Conservation (phyloP, 2,888 invertebrate species). For the Brenthis ino region DNA sequence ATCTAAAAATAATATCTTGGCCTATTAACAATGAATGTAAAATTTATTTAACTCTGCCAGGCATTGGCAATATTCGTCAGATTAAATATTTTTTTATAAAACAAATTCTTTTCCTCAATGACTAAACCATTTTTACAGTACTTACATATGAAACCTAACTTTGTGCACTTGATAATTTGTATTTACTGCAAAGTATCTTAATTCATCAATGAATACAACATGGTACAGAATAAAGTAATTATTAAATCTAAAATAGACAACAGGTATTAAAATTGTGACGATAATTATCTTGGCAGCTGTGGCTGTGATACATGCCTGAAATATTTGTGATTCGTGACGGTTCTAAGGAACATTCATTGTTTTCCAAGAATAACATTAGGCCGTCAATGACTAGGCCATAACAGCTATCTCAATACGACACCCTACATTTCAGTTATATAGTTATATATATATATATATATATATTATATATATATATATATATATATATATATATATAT, state of each 20-base stretch:
- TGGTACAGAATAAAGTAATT: constrained; percentile 24
- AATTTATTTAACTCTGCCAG: too few species aligned
- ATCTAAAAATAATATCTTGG: too few species aligned
- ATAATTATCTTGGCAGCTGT: constrained; percentile 46
- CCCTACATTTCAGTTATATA: not conserved
- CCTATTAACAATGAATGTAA: too few species aligned
- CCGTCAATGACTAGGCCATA: constrained; percentile 16
- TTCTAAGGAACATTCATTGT: constrained; percentile 30
- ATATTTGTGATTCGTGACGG: constrained; percentile 29
- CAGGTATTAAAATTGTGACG: constrained; percentile 40
- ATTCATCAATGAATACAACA: not conserved
- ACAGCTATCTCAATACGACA: not conserved
- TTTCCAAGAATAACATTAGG: constrained; percentile 27
- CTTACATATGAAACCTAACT: too few species aligned
- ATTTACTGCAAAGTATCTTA: not conserved
- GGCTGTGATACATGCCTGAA: constrained; percentile 41
- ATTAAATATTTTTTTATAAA: too few species aligned
- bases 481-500: too few species aligned
- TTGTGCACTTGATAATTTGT: not conserved
- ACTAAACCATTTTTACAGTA: too few species aligned
- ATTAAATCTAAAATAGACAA: constrained; percentile 34
- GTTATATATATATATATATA: not conserved
- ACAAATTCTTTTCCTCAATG: too few species aligned
- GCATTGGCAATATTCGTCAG: too few species aligned
- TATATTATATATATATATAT: too few species aligned